Conservation (phyloP, 1,140 invertebrate genomes). For the Portunus trituberculatus region DNA sequence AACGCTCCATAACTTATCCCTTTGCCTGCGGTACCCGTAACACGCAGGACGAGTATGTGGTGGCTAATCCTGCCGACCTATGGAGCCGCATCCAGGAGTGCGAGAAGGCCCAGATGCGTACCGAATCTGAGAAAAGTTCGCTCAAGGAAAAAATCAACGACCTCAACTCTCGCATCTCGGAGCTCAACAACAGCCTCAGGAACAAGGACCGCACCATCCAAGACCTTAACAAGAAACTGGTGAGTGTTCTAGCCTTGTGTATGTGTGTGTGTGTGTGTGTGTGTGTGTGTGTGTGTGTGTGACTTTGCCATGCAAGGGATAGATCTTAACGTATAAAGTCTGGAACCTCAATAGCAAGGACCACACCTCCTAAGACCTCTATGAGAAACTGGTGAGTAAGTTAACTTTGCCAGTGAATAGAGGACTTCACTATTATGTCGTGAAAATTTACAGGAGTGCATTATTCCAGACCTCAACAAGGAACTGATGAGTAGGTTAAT, state of each 20-base stretch:
- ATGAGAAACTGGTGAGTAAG: constrained; percentile 74
- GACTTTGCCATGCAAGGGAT: no score
- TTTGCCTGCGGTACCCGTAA: not conserved
- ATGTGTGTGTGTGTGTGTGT: no score
- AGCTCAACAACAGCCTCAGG: constrained; percentile 73
- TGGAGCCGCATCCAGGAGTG: constrained; percentile 77
- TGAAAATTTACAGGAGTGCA: no score
- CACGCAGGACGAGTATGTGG: constrained; percentile 74
- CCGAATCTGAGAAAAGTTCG: constrained; percentile 73
- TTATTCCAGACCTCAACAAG: no score
- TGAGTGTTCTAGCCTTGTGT: constrained; percentile 40
- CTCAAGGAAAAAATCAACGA: constrained; percentile 77
- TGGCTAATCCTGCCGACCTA: constrained; percentile 72
- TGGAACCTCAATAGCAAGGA: constrained; percentile 68
- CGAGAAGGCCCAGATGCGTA: constrained; percentile 72
- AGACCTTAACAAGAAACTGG: constrained; percentile 77
- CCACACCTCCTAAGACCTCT: constrained; percentile 73
- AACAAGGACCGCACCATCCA: constrained; percentile 73
- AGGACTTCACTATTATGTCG: no score
- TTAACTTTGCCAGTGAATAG: no score
- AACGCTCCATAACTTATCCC: not conserved
- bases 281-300: no score
- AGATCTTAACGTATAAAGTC: not conserved
- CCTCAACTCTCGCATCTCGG: constrained; percentile 72
- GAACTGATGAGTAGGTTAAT: no score